Conservation (phyloP, 2,113 vertebrate genomes). For the Passer domesticus region DNA sequence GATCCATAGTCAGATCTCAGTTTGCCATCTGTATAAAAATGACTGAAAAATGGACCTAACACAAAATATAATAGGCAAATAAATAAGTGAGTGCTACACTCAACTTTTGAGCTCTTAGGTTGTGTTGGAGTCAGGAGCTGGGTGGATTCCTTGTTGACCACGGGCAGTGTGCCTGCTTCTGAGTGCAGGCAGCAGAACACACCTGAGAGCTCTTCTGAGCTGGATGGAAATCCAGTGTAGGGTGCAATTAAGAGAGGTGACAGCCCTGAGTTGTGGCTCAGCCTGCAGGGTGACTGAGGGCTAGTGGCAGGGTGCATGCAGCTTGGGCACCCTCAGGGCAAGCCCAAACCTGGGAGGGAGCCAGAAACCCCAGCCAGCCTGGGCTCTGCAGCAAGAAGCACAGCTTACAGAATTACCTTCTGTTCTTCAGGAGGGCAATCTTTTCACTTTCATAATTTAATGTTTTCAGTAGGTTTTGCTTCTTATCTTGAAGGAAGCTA, state of each 20-base stretch:
- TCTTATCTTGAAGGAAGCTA: background rate
- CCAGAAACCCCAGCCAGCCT: rapidly evolving
- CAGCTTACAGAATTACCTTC: rapidly evolving
- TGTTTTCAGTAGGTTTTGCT: background rate
- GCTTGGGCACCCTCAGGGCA: background rate
- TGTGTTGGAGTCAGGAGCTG: background rate
- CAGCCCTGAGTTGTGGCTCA: background rate
- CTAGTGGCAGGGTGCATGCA: background rate
- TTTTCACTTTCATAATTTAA: background rate
- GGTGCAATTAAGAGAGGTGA: background rate
- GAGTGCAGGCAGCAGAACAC: background rate
- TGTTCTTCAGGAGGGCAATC: background rate
- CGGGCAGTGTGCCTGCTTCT: background rate
- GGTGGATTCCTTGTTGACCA: background rate
- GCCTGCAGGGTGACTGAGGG: background rate
- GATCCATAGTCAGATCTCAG: background rate
- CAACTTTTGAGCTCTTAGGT: background rate
- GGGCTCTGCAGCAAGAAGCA: background rate
- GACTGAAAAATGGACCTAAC: background rate
- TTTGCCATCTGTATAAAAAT: background rate
- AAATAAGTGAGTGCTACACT: background rate
- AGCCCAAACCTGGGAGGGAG: rapidly evolving
- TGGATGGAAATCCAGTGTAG: rapidly evolving
- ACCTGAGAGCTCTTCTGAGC: background rate
- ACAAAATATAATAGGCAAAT: background rate